Conservation (phyloP, 2,113 vertebrate species). For the Dipodomys stephensi region DNA sequence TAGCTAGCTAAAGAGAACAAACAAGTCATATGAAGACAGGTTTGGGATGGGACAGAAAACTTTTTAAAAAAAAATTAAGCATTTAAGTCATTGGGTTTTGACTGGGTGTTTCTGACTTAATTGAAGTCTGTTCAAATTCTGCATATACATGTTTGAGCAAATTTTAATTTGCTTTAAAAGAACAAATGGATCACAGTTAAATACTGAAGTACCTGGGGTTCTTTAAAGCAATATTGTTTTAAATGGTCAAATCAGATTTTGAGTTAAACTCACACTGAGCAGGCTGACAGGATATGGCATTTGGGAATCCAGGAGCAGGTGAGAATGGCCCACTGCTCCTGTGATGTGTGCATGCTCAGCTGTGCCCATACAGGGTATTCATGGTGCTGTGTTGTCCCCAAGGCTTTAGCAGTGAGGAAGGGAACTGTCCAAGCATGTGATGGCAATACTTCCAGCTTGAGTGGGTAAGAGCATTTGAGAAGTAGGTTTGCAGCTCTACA, state of each 20-base stretch:
- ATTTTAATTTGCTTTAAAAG: slow-evolving; percentile 71
- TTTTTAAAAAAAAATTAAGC: slow-evolving; percentile 52
- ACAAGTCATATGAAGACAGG: slow-evolving; percentile 5
- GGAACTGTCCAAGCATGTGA: neutral
- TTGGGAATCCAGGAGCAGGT: neutral
- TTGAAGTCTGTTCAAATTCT: slow-evolving; percentile 62
- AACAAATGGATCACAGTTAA: slow-evolving; percentile 55
- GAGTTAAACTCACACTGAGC: neutral
- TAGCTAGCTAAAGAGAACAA: slow-evolving; percentile 13
- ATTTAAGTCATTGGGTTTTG: slow-evolving; percentile 46
- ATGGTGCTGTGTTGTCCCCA: too few species aligned
- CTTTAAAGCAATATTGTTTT: neutral
- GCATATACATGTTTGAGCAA: slow-evolving; percentile 51
- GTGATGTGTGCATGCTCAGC: neutral
- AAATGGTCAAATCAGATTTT: neutral
- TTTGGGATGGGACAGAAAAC: slow-evolving; percentile 35
- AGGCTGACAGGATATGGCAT: neutral
- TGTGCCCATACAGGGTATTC: neutral
- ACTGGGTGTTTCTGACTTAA: slow-evolving; percentile 48
- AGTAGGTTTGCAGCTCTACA: neutral
- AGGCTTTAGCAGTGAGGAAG: neutral
- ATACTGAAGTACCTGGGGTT: slow-evolving; percentile 23
- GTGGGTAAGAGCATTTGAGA: neutral
- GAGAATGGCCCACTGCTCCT: neutral
- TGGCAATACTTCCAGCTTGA: neutral